Evolutionary conservation across 2,888 invertebrate species (phyloP), one percentile per base, ranked within the genome.

Genomic region (Mycalesis mineus): DNA sequence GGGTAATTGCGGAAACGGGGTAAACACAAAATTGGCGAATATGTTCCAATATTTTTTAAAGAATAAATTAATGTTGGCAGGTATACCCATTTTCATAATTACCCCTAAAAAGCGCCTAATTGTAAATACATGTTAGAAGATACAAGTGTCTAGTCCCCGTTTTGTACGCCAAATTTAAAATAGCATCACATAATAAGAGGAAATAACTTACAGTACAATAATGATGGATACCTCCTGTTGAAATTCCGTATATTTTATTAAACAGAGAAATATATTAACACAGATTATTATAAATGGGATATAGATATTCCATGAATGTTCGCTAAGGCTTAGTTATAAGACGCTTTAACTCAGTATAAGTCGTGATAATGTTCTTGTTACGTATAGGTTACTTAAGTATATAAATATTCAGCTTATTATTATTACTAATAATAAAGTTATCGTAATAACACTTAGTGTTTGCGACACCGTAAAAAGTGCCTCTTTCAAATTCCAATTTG

Each of bases 291-390:
- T 77, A 73, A 33, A 73, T 71, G 68, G 75, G 68, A 74, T 65
- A 62, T 57, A 40, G 72, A 75, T 77, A 77, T 77, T 75, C 75
- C 74, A 74, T 78, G 74, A 67, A 73, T 78, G 80, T 81, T 73
- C 29, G 52, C 44, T 63, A 61, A 60, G 60, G 22, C 40, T 56
- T 65, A 65, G 64, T 53, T 61, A 11, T 88, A 84, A 85, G 85
- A 77, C 80, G 88, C 87, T 87, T 88, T 85, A 83, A 85, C 82
- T 83, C 84, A 80, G 75, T 77, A 69, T 82, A 82, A 80, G 77
- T 79, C 79, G 84, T 85, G 84, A 87, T 70, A 71, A 64, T 64
- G 63, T 65, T 65, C 64, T 68, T 68, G 60, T 67, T 69, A 68
- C 64, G 55, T 62, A 54, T 62, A 59, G 64, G 77, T 70, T 69